Percentiles rank a stretch among this genome's conserved stretches.
Conservation (phyloP, 2,797 vertebrate species). For the Phyllotis vaccarum region DNA sequence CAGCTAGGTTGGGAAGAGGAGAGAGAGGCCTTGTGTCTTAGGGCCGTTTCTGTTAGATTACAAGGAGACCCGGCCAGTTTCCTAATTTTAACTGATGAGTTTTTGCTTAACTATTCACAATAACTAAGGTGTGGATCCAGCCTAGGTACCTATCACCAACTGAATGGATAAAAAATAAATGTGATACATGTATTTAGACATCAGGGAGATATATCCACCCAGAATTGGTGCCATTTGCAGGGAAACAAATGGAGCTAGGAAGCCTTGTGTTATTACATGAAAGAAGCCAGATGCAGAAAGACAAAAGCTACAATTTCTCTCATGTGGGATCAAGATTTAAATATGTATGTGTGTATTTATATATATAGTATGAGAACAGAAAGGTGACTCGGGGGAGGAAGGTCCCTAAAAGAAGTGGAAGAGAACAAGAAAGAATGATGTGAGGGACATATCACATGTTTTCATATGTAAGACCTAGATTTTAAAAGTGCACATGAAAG, state of each 20-base stretch:
- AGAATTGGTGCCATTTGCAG: neutral
- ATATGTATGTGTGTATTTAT: neutral
- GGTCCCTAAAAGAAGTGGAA: neutral
- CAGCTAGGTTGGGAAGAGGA: neutral
- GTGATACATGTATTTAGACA: neutral
- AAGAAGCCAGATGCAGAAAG: neutral
- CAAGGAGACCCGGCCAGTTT: neutral
- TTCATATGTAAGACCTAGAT: neutral
- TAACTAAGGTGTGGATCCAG: neutral
- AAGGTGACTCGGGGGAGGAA: neutral
- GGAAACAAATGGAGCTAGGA: neutral
- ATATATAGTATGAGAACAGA: neutral
- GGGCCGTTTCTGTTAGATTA: neutral
- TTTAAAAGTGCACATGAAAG: neutral
- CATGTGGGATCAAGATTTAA: neutral
- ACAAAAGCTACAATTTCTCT: neutral
- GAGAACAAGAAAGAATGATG: neutral
- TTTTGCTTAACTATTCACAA: neutral
- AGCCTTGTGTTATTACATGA: neutral
- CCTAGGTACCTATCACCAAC: neutral
- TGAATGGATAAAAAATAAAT: neutral
- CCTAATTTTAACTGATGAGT: neutral
- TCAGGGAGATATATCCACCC: neutral
- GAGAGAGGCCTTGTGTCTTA: neutral
- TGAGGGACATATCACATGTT: no score